Conservation (phyloP, 35 echinoderm and acorn worm species). For the Apostichopus californicus region DNA sequence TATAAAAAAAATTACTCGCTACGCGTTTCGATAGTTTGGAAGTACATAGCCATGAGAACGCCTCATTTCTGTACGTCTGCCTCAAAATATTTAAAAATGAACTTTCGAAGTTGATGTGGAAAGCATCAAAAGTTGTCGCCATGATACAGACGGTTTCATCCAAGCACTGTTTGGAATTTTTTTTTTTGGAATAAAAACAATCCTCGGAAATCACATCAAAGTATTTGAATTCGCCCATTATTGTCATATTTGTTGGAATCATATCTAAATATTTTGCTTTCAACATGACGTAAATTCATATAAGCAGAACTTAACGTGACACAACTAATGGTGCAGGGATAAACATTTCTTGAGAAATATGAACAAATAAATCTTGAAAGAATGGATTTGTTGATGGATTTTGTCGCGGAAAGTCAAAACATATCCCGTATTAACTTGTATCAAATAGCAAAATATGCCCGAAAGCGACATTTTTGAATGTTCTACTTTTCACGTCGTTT, state of each 20-base stretch:
- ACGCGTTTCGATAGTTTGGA: too few species aligned
- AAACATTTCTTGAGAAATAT: background rate
- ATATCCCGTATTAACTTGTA: too few species aligned
- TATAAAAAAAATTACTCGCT: too few species aligned
- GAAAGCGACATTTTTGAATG: too few species aligned
- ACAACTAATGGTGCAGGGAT: background rate
- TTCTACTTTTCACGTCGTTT: too few species aligned
- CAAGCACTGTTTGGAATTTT: background rate
- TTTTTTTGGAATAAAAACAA: too few species aligned
- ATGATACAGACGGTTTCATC: background rate
- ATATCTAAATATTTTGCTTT: slow-evolving; percentile 1
- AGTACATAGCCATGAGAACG: too few species aligned
- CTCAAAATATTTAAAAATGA: too few species aligned
- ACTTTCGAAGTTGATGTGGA: background rate
- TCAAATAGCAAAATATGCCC: too few species aligned
- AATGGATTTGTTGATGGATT: background rate
- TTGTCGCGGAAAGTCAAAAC: background rate
- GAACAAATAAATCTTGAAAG: background rate
- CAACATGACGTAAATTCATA: background rate
- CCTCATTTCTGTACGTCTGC: too few species aligned
- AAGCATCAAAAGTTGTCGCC: background rate
- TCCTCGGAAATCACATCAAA: too few species aligned
- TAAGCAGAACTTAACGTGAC: background rate
- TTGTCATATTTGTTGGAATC: background rate
- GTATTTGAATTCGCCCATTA: background rate